Conservation (phyloP, 1,140 invertebrate genomes). For the Drosophila mojavensis region DNA sequence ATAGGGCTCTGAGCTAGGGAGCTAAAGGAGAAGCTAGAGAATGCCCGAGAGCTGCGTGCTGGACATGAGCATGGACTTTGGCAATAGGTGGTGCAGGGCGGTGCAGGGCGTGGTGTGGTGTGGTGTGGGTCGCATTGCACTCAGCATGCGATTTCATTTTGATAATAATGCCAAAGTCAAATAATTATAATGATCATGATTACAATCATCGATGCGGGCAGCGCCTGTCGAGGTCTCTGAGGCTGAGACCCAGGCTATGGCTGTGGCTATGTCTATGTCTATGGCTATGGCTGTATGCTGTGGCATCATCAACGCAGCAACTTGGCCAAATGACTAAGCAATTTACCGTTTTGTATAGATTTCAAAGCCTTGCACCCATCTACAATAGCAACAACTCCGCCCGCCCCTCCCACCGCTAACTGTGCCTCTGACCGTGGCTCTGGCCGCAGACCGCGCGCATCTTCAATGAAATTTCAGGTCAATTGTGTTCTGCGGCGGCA, state of each 20-base stretch:
- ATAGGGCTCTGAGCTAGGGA: slow-evolving; percentile 46
- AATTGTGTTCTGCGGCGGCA: slow-evolving; percentile 74
- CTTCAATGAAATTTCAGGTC: slow-evolving; percentile 80
- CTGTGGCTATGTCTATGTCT: slow-evolving; percentile 3
- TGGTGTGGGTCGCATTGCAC: slow-evolving; percentile 9
- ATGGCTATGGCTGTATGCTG: not conserved
- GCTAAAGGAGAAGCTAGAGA: not conserved
- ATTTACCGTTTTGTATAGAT: slow-evolving; percentile 74
- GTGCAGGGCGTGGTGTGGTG: not conserved
- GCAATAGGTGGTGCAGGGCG: not conserved
- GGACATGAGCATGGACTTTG: slow-evolving; percentile 34
- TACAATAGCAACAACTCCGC: not conserved
- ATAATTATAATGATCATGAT: slow-evolving; percentile 83
- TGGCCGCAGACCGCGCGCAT: slow-evolving; percentile 53
- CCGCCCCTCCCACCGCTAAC: not conserved
- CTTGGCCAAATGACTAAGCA: slow-evolving; percentile 73
- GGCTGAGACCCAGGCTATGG: not conserved
- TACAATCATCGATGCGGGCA: slow-evolving; percentile 62
- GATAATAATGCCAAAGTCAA: slow-evolving; percentile 79
- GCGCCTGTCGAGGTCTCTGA: slow-evolving; percentile 2
- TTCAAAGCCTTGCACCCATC: slow-evolving; percentile 46
- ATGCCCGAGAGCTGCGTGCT: slow-evolving; percentile 41
- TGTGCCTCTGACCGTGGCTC: slow-evolving; percentile 24
- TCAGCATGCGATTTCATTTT: slow-evolving; percentile 77
- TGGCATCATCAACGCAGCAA: slow-evolving; percentile 41